Percentiles rank a stretch among this genome's conserved stretches.
Evolutionary conservation across 2,888 invertebrate genomes (phyloP).

Genomic region (Slavum lentiscoides): DNA sequence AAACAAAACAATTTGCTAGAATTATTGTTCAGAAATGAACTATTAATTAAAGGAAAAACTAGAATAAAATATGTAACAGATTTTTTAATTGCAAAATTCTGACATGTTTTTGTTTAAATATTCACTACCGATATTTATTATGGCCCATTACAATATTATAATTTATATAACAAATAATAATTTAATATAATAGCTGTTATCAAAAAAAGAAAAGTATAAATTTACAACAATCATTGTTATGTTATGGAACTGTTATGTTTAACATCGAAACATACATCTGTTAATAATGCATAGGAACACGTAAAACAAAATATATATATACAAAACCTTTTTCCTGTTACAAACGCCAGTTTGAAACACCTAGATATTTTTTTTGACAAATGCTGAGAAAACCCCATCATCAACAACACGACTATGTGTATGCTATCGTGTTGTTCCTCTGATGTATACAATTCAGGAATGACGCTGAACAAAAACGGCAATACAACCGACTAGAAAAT

Average conservation of each 20-base stretch:
- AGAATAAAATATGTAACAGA: neutral
- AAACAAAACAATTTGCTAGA: neutral
- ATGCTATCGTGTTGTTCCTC: conserved; percentile 33
- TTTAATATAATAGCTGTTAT: neutral
- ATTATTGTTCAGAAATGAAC: neutral
- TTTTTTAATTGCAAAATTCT: neutral
- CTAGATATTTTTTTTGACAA: conserved; percentile 24
- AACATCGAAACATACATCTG: conserved; percentile 11
- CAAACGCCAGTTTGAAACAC: neutral
- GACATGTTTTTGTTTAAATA: neutral
- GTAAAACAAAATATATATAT: conserved; percentile 44
- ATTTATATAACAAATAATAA: too few relatives aligned
- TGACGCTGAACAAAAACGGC: conserved; percentile 19
- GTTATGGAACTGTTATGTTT: conserved; percentile 1
- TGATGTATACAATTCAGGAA: conserved; percentile 33
- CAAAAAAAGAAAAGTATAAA: neutral
- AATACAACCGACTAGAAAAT: conserved; percentile 37
- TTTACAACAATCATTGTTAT: neutral
- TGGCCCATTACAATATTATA: too few relatives aligned
- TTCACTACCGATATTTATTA: too few relatives aligned
- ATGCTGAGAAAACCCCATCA: conserved; percentile 34
- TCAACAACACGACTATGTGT: conserved; percentile 23
- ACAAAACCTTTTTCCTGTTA: conserved; percentile 37
- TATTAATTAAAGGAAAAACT: neutral
- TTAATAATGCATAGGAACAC: conserved; percentile 35